phyloP scores from a whole-genome alignment of 2,113 vertebrate genomes.

The Engystomops pustulosus region DNA sequence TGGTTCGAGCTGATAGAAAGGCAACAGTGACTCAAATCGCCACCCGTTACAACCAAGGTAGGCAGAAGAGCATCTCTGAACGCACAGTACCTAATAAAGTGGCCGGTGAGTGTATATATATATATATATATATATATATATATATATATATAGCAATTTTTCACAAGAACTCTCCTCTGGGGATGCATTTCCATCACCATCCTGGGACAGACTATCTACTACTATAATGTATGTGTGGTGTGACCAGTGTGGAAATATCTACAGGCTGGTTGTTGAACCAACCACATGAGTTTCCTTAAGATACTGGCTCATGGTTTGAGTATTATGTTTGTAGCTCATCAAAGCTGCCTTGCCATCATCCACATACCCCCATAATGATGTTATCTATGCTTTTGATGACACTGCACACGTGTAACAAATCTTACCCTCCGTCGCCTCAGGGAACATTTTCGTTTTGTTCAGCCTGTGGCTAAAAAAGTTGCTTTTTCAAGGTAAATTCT shows the following conservation, averaged over 20 bases:
- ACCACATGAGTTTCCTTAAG: background rate
- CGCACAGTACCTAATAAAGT: too few species aligned
- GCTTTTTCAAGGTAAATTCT: conserved; percentile 42
- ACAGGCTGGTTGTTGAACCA: background rate
- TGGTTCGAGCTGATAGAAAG: too few species aligned
- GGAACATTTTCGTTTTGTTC: conserved; percentile 30
- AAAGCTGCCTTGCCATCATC: conserved; percentile 16
- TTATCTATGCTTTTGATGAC: conserved; percentile 41
- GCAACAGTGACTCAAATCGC: too few species aligned
- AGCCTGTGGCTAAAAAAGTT: conserved; percentile 32
- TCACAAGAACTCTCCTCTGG: too few species aligned
- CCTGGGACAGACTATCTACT: too few species aligned
- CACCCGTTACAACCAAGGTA: too few species aligned
- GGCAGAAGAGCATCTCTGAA: too few species aligned
- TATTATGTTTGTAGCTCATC: conserved; percentile 15
- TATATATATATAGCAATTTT: too few species aligned
- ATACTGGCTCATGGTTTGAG: background rate
- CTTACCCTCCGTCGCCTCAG: conserved; percentile 16
- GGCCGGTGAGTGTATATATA: too few species aligned
- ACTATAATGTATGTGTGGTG: background rate
- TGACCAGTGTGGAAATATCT: background rate
- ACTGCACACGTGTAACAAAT: conserved; percentile 44
- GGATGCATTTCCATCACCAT: too few species aligned
- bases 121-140: too few species aligned
- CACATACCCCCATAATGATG: conserved; percentile 44